Conservation (phyloP, 2,113 vertebrate genomes). For the Muntiacus reevesi region DNA sequence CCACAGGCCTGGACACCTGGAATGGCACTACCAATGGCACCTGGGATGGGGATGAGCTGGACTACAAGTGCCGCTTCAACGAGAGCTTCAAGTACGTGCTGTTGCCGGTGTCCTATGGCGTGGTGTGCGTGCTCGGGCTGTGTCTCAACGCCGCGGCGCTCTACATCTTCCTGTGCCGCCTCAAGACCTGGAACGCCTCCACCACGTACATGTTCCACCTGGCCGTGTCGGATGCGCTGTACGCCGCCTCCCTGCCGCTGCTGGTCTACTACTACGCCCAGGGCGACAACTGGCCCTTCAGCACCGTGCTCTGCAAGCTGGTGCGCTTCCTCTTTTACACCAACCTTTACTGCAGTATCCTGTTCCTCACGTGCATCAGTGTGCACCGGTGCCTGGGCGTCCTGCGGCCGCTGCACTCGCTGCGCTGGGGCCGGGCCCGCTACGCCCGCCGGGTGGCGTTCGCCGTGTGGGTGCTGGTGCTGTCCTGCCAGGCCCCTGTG, state of each 20-base stretch:
- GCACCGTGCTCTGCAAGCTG: slow-evolving; percentile 90
- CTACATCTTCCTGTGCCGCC: slow-evolving; percentile 90
- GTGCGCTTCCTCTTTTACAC: slow-evolving; percentile 97
- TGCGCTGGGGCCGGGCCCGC: slow-evolving; percentile 87
- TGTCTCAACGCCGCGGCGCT: slow-evolving; percentile 88
- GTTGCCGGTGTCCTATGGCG: slow-evolving; percentile 90
- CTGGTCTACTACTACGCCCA: slow-evolving; percentile 93
- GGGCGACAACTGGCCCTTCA: slow-evolving; percentile 95
- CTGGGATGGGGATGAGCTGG: slow-evolving; percentile 47
- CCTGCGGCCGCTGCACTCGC: slow-evolving; percentile 89
- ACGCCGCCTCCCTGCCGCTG: slow-evolving; percentile 93
- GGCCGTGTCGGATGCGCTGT: slow-evolving; percentile 90
- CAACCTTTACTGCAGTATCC: slow-evolving; percentile 96
- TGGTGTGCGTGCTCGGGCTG: slow-evolving; percentile 92
- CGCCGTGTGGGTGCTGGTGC: slow-evolving; percentile 85
- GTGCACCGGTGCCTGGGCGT: slow-evolving; percentile 93
- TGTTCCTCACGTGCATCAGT: slow-evolving; percentile 97
- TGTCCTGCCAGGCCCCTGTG: slow-evolving; percentile 88
- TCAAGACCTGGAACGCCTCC: slow-evolving; percentile 92
- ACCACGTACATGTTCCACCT: slow-evolving; percentile 98
- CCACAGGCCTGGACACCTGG: slow-evolving; percentile 17
- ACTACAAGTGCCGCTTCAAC: slow-evolving; percentile 86
- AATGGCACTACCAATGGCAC: slow-evolving; percentile 69
- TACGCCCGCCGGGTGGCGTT: slow-evolving; percentile 85
- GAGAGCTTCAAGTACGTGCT: slow-evolving; percentile 95